Evolutionary conservation across 2,888 invertebrate genomes (phyloP).

Genomic region (Seira sanloemensis): DNA sequence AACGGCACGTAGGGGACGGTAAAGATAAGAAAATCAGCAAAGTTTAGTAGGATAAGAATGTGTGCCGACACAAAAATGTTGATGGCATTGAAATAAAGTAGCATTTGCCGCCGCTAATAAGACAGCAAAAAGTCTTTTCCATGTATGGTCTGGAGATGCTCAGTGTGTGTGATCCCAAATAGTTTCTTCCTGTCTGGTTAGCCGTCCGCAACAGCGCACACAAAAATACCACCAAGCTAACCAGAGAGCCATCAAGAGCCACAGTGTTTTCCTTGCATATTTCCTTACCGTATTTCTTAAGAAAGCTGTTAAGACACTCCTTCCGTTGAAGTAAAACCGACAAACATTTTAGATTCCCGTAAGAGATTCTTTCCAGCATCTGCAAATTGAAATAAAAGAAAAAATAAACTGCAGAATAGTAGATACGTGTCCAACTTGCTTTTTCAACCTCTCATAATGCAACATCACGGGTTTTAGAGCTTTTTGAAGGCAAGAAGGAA

Average conservation of each 20-base stretch:
- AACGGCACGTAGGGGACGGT: neutral
- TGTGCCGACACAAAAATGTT: neutral
- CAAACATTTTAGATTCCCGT: slow-evolving; percentile 48
- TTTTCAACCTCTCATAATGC: slow-evolving; percentile 6
- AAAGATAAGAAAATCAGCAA: slow-evolving; percentile 5
- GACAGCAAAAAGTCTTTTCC: neutral
- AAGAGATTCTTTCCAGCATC: slow-evolving; percentile 49
- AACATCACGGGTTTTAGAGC: neutral
- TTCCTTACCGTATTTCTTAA: slow-evolving; percentile 32
- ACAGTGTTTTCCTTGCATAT: slow-evolving; percentile 5
- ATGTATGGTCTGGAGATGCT: neutral
- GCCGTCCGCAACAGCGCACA: slow-evolving; percentile 7
- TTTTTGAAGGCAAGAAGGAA: neutral
- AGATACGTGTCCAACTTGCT: slow-evolving; percentile 3
- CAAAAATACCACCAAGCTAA: slow-evolving; percentile 10
- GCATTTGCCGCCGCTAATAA: neutral
- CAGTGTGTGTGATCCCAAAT: neutral
- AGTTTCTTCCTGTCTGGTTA: slow-evolving; percentile 12
- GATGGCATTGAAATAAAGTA: neutral
- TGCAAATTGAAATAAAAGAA: neutral
- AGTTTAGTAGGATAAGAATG: neutral
- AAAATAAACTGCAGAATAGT: neutral
- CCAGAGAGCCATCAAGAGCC: slow-evolving; percentile 2
- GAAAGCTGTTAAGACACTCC: slow-evolving; percentile 40
- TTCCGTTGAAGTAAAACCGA: slow-evolving; percentile 33